A percentile compares a stretch with the other conserved stretches of the same genome.
These are phyloP conservation scores for Rhorus exstirpatorius DNA, from an alignment of 2,888 invertebrate genomes.

Conservation along the genomic window DNA sequence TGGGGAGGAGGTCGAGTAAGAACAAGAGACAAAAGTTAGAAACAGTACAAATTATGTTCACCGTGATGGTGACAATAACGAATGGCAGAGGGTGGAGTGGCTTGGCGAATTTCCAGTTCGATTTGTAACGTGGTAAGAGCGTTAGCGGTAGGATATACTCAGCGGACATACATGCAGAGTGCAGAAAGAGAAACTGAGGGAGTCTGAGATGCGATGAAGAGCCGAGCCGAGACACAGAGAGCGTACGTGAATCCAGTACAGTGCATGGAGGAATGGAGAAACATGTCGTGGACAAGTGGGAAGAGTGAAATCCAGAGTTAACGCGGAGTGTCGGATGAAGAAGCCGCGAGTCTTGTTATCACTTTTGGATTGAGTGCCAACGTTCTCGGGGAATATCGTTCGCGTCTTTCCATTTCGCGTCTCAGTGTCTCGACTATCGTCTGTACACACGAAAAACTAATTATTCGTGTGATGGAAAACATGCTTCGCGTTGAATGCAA, in stretches of 20 bases:
- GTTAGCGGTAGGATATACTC: slow-evolving; percentile 48
- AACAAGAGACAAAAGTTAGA: slow-evolving; percentile 48
- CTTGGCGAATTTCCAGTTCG: slow-evolving; percentile 70
- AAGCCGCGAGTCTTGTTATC: slow-evolving; percentile 53
- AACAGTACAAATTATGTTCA: slow-evolving; percentile 61
- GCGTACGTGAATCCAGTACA: background rate
- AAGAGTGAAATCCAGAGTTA: slow-evolving; percentile 47
- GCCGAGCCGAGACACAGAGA: slow-evolving; percentile 1
- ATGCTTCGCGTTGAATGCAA: slow-evolving; percentile 4
- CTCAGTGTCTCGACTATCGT: slow-evolving; percentile 18
- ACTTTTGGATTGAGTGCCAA: slow-evolving; percentile 59
- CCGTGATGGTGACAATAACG: slow-evolving; percentile 66
- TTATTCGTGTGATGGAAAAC: slow-evolving; percentile 29
- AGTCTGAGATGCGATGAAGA: slow-evolving; percentile 16
- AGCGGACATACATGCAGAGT: slow-evolving; percentile 35
- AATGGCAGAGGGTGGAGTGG: slow-evolving; percentile 48
- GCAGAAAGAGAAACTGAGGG: slow-evolving; percentile 14
- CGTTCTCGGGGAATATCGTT: slow-evolving; percentile 21
- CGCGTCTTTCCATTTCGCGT: background rate
- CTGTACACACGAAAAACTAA: slow-evolving; percentile 29
- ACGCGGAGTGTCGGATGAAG: slow-evolving; percentile 35
- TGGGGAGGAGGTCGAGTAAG: background rate
- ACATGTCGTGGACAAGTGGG: slow-evolving; percentile 32
- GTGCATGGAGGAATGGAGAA: slow-evolving; percentile 18
- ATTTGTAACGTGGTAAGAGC: slow-evolving; percentile 67